A percentile compares a stretch with the other conserved stretches of the same genome.
Conservation (phyloP, 2,888 invertebrate species). For the Drosophila mulleri region DNA sequence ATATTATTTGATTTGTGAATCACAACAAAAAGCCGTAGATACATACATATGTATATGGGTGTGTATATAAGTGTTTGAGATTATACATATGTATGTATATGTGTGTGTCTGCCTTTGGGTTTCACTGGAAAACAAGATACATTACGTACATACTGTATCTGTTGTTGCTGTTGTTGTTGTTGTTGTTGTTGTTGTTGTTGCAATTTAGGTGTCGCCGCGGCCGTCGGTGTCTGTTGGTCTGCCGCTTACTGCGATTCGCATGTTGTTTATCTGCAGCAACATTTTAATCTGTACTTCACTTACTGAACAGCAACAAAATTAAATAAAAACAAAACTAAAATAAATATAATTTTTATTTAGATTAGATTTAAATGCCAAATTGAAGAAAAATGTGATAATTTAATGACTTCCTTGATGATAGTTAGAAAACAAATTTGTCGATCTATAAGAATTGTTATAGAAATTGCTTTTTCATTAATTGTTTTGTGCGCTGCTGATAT, state of each 20-base stretch:
- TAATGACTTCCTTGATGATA: slow-evolving; percentile 64
- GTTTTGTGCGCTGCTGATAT: slow-evolving; percentile 11
- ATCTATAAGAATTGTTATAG: slow-evolving; percentile 20
- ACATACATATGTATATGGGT: slow-evolving; percentile 13
- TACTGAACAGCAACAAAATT: slow-evolving; percentile 31
- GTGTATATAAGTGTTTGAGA: slow-evolving; percentile 7
- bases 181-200: background rate
- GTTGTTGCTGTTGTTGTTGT: slow-evolving; percentile 24
- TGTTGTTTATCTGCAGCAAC: slow-evolving; percentile 70
- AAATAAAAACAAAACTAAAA: slow-evolving; percentile 3
- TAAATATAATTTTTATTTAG: slow-evolving; percentile 52
- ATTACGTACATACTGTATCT: slow-evolving; percentile 38
- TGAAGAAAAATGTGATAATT: slow-evolving; percentile 50
- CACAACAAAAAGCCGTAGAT: slow-evolving; percentile 57
- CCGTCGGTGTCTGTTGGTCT: slow-evolving; percentile 63
- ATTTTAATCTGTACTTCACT: slow-evolving; percentile 74
- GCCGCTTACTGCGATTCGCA: slow-evolving; percentile 35
- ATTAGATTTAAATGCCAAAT: slow-evolving; percentile 53
- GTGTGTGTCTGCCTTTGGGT: slow-evolving; percentile 40
- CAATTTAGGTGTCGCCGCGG: slow-evolving; percentile 29
- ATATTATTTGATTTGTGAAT: slow-evolving; percentile 77
- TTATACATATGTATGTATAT: slow-evolving; percentile 22
- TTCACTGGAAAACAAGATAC: slow-evolving; percentile 70
- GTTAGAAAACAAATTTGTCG: slow-evolving; percentile 16
- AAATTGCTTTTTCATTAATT: slow-evolving; percentile 15